These are phyloP conservation scores for Nesoenas mayeri DNA, from an alignment of 2,113 vertebrate genomes.

Conservation along the genomic window DNA sequence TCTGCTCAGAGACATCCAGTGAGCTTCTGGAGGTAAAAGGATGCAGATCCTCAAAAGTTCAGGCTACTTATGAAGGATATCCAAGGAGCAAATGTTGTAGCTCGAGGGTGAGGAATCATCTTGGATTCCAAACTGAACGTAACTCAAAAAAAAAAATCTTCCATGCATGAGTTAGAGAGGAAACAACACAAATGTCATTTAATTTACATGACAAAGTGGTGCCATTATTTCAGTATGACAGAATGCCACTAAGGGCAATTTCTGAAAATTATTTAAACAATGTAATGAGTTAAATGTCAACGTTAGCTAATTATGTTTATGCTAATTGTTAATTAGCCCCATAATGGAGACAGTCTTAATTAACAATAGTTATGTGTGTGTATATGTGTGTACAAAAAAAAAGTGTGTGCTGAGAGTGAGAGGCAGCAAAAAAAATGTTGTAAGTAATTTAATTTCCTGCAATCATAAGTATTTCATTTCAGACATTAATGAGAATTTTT, in stretches of 20 bases:
- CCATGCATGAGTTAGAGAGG: slow-evolving; percentile 36
- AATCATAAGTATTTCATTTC: slow-evolving; percentile 80
- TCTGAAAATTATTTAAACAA: slow-evolving; percentile 98
- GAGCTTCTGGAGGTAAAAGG: neutral
- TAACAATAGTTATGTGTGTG: slow-evolving; percentile 87
- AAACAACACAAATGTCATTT: slow-evolving; percentile 82
- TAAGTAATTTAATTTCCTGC: slow-evolving; percentile 76
- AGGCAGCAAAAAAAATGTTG: slow-evolving; percentile 74
- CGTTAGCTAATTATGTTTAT: slow-evolving; percentile 97
- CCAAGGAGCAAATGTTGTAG: neutral
- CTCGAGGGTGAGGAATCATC: slow-evolving; percentile 1
- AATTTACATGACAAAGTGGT: slow-evolving; percentile 90
- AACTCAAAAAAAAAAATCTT: slow-evolving; percentile 1
- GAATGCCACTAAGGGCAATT: slow-evolving; percentile 90
- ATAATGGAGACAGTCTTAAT: slow-evolving; percentile 96
- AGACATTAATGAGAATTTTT: slow-evolving; percentile 43
- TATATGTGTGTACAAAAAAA: slow-evolving; percentile 62
- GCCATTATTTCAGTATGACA: slow-evolving; percentile 86
- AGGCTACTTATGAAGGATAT: neutral
- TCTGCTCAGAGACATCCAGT: neutral
- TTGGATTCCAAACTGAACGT: slow-evolving; percentile 1
- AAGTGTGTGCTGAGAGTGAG: slow-evolving; percentile 31
- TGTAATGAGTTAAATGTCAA: slow-evolving; percentile 95
- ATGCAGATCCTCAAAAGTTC: neutral
- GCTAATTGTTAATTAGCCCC: slow-evolving; percentile 99